Conservation (phyloP, 2,888 invertebrate species). For the Ptilodon capucinus region DNA sequence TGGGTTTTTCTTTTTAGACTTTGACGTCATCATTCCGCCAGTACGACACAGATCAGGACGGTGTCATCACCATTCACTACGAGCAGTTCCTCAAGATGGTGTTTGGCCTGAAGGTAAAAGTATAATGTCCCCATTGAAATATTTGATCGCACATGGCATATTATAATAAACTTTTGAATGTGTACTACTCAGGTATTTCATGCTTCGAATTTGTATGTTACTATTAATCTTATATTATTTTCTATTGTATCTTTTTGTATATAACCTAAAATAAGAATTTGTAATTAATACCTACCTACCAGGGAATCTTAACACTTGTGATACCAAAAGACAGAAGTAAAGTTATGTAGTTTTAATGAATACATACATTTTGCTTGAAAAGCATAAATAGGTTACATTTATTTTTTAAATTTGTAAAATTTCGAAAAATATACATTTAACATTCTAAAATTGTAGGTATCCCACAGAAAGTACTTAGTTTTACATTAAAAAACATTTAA, state of each 20-base stretch:
- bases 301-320: constrained; percentile 1
- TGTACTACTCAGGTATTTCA: not conserved
- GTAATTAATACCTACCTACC: not conserved
- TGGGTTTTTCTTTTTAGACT: constrained; percentile 86
- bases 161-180: not conserved
- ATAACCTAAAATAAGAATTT: not conserved
- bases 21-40: constrained; percentile 94
- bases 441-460: not conserved
- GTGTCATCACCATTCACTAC: constrained; percentile 97
- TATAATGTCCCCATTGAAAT: constrained; percentile 4
- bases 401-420: not conserved
- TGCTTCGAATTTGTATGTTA: not conserved
- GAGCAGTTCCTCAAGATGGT: constrained; percentile 98
- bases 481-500: not conserved
- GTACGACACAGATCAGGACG: constrained; percentile 95
- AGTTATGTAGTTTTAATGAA: not conserved
- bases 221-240: not conserved
- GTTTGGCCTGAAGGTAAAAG: constrained; percentile 87
- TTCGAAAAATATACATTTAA: not conserved
- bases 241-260: not conserved
- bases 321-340: not conserved
- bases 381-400: not conserved
- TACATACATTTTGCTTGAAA: not conserved
- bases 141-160: not conserved
- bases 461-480: no score